A percentile compares a stretch with the other conserved stretches of the same genome.
Evolutionary conservation across 1,140 invertebrate species (phyloP).

Genomic region (Nephila pilipes): DNA sequence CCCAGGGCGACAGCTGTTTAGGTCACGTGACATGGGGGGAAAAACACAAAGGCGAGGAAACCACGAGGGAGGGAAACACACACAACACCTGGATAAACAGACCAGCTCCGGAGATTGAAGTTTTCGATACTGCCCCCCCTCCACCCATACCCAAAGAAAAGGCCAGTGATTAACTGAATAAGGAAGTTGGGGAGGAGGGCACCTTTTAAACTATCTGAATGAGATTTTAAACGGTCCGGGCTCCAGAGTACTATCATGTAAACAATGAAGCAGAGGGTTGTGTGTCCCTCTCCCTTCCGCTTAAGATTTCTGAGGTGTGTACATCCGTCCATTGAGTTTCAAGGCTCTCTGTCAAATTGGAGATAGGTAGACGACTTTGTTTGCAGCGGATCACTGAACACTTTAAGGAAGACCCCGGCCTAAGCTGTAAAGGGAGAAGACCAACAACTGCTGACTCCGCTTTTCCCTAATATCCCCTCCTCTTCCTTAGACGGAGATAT

Average conservation of each 20-base stretch:
- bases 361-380: not conserved
- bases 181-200: not conserved
- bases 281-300: not conserved
- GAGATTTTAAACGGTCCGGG: conserved; percentile 20
- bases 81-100: conserved; percentile 32
- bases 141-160: conserved; percentile 14
- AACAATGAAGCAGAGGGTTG: not conserved
- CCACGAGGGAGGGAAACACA: not conserved
- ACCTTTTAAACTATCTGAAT: not conserved
- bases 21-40: conserved; percentile 21
- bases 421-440: too few species aligned
- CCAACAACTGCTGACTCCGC: too few species aligned
- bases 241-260: not conserved
- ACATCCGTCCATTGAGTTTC: not conserved
- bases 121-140: not conserved
- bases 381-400: not conserved
- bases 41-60: not conserved
- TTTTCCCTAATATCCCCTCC: too few species aligned
- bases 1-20: conserved; percentile 20
- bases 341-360: not conserved
- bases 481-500: too few species aligned
- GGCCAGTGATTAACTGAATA: conserved; percentile 41
- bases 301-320: not conserved
- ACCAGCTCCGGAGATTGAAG: not conserved
- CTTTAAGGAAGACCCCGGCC: too few species aligned